These are phyloP conservation scores for Apeltes quadracus DNA, from an alignment of 2,113 vertebrate genomes.

Conservation along the genomic window DNA sequence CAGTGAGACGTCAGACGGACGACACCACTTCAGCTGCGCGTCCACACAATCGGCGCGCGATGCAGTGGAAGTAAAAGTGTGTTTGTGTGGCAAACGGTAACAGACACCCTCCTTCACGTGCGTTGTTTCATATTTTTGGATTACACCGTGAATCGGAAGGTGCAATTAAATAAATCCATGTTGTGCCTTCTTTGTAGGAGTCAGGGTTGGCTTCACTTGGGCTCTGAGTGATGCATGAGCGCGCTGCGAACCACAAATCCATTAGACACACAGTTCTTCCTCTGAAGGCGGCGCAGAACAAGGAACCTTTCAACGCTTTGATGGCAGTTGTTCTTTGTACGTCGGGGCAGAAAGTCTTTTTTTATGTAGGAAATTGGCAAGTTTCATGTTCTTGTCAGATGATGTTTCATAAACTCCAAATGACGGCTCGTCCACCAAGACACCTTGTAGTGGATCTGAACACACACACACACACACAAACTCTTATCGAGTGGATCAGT, in stretches of 20 bases:
- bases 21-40: background rate
- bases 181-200: too few species aligned
- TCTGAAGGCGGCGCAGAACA: background rate
- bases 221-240: too few species aligned
- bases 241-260: background rate
- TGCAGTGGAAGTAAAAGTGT: background rate
- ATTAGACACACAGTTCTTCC: background rate
- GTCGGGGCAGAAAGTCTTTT: background rate
- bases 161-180: too few species aligned
- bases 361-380: background rate
- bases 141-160: too few species aligned
- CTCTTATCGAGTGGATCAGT: constrained; percentile 20
- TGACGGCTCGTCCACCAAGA: background rate
- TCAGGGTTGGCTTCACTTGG: too few species aligned
- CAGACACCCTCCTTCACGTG: too few species aligned
- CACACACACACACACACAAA: constrained; percentile 1
- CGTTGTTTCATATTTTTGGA: too few species aligned
- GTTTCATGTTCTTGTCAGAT: constrained; percentile 2
- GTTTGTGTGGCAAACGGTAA: background rate
- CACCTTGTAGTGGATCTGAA: background rate
- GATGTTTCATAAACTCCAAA: background rate
- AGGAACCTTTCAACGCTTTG: background rate
- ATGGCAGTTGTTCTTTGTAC: too few species aligned
- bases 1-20: constrained; percentile 4
- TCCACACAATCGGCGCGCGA: background rate